Base-by-base conservation (phyloP, 2,113 vertebrate genomes). In the Corythornis vintsioides region DNA sequence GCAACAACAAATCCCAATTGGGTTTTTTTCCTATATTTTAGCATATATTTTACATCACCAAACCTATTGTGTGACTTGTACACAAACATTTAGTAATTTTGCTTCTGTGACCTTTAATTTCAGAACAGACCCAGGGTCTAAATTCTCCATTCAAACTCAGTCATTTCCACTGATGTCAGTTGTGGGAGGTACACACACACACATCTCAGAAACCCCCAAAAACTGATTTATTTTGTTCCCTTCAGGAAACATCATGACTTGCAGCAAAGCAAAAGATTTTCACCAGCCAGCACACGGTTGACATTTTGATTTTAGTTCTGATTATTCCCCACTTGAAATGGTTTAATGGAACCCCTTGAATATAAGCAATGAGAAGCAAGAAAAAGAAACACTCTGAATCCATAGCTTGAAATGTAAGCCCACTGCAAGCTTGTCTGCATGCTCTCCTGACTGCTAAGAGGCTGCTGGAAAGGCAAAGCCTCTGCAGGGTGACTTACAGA, bases 401-500 rank as follows among this genome's bases (percentile, higher is more conserved):
- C 19, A 28, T 10, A 79, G 35, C 21, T 14, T 45, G 28, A 72
- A 78, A 61, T 67, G 48, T n/a, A 55, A 5, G 1, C 10, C 22
- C 12, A 56, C 17, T 50, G 21, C 40, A 65, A 72, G 86, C 29
- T 43, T 71, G 35, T 38, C 20, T 69, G 42, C 25, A 40, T 7
- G 14, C 28, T 40, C 26, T 80, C 31, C 26, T 45, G 56, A 71
- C 43, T 76, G 73, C 75, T 69, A 77, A 77, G 50, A 0, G 59
- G 31, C 17, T 20, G 20, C 16, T 65, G 10, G 28, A 76, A 83
- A 59, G 33, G 15, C 50, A 15, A 55, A 40, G 21, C 53, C 17
- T 20, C 60, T 45, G n/a, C 55, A 86, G 70, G 77, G 67, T 74
- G 57, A 98, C 98, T 98, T 96, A 99, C 99, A 96, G 96, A 80